Evolutionary conservation across 2,888 invertebrate genomes (phyloP).

Genomic region (Drosophila neutralis): DNA sequence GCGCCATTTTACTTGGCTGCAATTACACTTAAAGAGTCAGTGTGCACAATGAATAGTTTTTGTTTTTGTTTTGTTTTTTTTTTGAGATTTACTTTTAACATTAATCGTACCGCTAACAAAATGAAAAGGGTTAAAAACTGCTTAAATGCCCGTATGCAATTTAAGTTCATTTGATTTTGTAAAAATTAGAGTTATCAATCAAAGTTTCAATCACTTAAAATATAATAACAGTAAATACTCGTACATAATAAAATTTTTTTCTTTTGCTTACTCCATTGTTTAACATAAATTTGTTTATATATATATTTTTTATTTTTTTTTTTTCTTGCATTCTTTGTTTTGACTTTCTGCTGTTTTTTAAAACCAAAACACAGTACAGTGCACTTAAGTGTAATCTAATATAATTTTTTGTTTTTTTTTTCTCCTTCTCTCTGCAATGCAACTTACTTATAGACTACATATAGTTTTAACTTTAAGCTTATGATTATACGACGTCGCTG

Average conservation of each 20-base stretch:
- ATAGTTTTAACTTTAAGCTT: slow-evolving; percentile 79
- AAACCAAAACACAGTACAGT: slow-evolving; percentile 79
- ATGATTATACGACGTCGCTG: slow-evolving; percentile 77
- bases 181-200: slow-evolving; percentile 60
- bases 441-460: slow-evolving; percentile 65
- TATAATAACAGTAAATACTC: slow-evolving; percentile 76
- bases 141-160: slow-evolving; percentile 55
- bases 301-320: slow-evolving; percentile 30
- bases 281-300: slow-evolving; percentile 45
- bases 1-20: slow-evolving; percentile 42
- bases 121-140: slow-evolving; percentile 66
- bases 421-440: slow-evolving; percentile 59
- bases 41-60: slow-evolving; percentile 38
- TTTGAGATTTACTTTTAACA: slow-evolving; percentile 40
- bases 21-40: slow-evolving; percentile 53
- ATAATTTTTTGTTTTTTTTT: slow-evolving; percentile 12
- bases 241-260: slow-evolving; percentile 67
- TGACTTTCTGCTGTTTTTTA: slow-evolving; percentile 57
- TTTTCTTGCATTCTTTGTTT: slow-evolving; percentile 34
- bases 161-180: slow-evolving; percentile 41
- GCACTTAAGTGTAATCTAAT: slow-evolving; percentile 63
- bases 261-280: slow-evolving; percentile 58
- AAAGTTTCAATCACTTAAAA: slow-evolving; percentile 70
- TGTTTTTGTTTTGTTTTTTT: slow-evolving; percentile 1
- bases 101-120: slow-evolving; percentile 56